Evolutionary conservation across 1,140 invertebrate genomes (phyloP), one percentile per base, ranked within the genome.

Genomic region (Calliopsis andreniformis): DNA sequence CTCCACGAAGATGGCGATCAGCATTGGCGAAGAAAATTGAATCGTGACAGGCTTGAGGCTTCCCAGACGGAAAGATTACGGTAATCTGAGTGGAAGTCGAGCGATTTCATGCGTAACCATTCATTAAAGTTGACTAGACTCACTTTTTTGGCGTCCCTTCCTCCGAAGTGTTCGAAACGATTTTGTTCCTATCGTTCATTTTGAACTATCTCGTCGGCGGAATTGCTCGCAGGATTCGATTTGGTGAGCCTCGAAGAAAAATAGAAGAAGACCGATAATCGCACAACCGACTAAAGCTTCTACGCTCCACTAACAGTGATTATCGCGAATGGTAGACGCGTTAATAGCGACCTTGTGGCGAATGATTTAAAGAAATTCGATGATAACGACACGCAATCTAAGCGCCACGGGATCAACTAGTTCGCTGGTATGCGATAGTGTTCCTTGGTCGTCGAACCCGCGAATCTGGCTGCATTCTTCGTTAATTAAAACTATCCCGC

Each of bases 331-430:
- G 18, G 7, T 42, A 18, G 18, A 20, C 18, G 30, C 32, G 23
- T 28, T 68, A 35, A 59, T 67, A 35, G 42, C 42, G 63, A 68
- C 53, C 63, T 75, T 68, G 63, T 32, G 30, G 16, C 23, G n/a
- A 20, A n/a, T 5, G 61, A 71, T 51, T 67, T 32, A 30, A 64
- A 42, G 59, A 62, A 66, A 49, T 28, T 18, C 18, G 12, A 8
- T 64, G 66, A 83, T 78, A 64, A 72, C 25, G n/a, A 12, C 55
- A 68, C 39, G 73, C 75, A 63, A 83, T 83, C 55, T 58, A 82
- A 83, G 68, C 63, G 75, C 43, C 72, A n/a, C 30, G 47, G 18
- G 67, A 53, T 69, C 39, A 42, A 43, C 12, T 14, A 35, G 53
- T 51, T 61, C n/a, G 39, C n/a, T 1, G 32, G 25, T 20, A 42